A percentile compares a stretch with the other conserved stretches of the same genome.
phyloP scores from a whole-genome alignment of 2,888 invertebrate species.

The Marronus borbonicus region DNA sequence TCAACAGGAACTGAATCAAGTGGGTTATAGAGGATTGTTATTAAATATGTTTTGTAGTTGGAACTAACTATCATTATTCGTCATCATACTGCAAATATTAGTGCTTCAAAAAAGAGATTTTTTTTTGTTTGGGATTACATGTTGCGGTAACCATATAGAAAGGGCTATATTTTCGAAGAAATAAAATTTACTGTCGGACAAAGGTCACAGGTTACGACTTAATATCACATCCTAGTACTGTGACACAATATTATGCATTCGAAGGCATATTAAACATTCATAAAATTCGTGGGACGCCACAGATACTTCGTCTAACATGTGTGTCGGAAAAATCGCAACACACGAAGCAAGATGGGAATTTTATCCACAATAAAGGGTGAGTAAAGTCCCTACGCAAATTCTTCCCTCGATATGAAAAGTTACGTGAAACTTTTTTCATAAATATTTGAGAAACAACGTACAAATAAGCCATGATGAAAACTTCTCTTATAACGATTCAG shows the following conservation, averaged over 20 bases:
- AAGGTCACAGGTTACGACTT: not conserved
- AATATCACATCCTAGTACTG: not conserved
- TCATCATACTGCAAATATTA: no score
- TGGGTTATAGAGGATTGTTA: no score
- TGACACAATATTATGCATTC: not conserved
- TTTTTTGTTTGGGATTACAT: no score
- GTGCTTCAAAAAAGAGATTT: no score
- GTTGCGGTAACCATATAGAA: no score
- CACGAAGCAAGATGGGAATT: constrained; percentile 23
- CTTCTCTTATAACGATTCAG: not conserved
- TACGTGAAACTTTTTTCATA: constrained; percentile 40
- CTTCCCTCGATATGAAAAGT: constrained; percentile 40
- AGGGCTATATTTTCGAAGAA: no score
- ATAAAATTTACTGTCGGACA: no score
- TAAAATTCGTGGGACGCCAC: constrained; percentile 24
- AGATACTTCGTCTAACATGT: constrained; percentile 13
- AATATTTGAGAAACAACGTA: constrained; percentile 31
- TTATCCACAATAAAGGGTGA: constrained; percentile 28
- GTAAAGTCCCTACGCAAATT: constrained; percentile 18
- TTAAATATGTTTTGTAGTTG: no score
- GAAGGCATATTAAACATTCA: constrained; percentile 30
- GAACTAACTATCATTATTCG: no score
- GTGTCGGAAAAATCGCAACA: constrained; percentile 8
- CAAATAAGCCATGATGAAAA: constrained; percentile 17
- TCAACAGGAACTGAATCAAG: no score